Evolutionary conservation across 2,797 vertebrate species (phyloP).

Genomic region (Phoeniculus purpureus): DNA sequence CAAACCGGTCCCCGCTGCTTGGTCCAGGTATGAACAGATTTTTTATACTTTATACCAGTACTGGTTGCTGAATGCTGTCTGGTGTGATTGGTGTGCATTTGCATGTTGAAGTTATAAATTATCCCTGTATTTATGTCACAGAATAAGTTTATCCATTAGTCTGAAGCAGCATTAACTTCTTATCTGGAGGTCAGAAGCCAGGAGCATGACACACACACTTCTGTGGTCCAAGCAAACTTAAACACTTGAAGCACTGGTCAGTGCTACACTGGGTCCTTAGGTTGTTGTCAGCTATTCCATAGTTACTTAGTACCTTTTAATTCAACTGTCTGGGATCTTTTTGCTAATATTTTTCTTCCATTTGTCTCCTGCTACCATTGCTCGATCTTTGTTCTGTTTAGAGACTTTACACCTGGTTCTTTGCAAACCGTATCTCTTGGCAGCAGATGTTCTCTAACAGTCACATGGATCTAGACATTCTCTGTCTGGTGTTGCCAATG

Average conservation of each 20-base stretch:
- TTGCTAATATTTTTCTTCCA: background rate
- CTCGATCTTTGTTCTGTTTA: background rate
- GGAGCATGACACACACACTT: background rate
- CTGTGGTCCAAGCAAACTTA: accelerated
- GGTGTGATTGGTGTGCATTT: background rate
- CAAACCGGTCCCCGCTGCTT: conserved; percentile 86
- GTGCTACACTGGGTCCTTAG: accelerated
- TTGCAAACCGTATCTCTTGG: background rate
- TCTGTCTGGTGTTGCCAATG: background rate
- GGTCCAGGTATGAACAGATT: conserved; percentile 87
- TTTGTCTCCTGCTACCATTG: background rate
- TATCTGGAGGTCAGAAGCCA: background rate
- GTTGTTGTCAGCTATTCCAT: background rate
- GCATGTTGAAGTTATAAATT: background rate
- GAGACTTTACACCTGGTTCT: conserved; percentile 9
- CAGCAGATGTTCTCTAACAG: conserved; percentile 13
- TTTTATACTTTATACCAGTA: background rate
- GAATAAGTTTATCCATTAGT: background rate
- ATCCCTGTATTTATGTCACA: background rate
- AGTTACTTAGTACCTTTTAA: background rate
- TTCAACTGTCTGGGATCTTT: background rate
- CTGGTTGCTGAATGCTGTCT: background rate
- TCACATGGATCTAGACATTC: background rate
- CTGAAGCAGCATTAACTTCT: background rate
- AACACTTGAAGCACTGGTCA: background rate